Evolutionary conservation across 1,140 invertebrate species (phyloP).

Genomic region (Drosophila insularis): DNA sequence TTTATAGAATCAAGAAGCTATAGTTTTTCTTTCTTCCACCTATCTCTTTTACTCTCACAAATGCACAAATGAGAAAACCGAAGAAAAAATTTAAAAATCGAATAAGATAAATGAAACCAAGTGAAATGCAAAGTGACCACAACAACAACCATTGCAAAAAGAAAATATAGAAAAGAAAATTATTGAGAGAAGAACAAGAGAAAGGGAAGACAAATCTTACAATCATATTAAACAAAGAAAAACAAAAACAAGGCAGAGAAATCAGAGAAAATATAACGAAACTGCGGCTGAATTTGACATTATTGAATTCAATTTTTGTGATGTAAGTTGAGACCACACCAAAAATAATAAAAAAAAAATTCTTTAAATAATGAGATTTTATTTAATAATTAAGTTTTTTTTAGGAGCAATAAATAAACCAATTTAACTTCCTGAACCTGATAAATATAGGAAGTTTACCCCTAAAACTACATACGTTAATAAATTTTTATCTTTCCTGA

Average conservation of each 20-base stretch:
- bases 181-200: slow-evolving; percentile 7
- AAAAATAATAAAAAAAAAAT: background rate
- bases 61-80: slow-evolving; percentile 58
- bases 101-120: slow-evolving; percentile 52
- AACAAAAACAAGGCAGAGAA: background rate
- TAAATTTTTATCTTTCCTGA: too few species aligned
- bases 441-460: too few species aligned
- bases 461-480: too few species aligned
- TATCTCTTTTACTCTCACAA: background rate
- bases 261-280: slow-evolving; percentile 14
- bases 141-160: slow-evolving; percentile 22
- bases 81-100: slow-evolving; percentile 45
- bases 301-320: slow-evolving; percentile 65
- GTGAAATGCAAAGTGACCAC: slow-evolving; percentile 33
- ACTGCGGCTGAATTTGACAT: slow-evolving; percentile 53
- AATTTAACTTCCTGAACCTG: too few species aligned
- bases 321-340: slow-evolving; percentile 55
- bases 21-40: slow-evolving; percentile 3
- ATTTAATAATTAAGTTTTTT: background rate
- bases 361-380: background rate
- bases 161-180: background rate
- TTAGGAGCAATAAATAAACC: too few species aligned
- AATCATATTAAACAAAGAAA: slow-evolving; percentile 23
- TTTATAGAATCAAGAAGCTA: slow-evolving; percentile 14
- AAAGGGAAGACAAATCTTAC: slow-evolving; percentile 19